These are phyloP conservation scores for Apogon talboti DNA, from an alignment of 2,797 vertebrate genomes.

Conservation along the genomic window DNA sequence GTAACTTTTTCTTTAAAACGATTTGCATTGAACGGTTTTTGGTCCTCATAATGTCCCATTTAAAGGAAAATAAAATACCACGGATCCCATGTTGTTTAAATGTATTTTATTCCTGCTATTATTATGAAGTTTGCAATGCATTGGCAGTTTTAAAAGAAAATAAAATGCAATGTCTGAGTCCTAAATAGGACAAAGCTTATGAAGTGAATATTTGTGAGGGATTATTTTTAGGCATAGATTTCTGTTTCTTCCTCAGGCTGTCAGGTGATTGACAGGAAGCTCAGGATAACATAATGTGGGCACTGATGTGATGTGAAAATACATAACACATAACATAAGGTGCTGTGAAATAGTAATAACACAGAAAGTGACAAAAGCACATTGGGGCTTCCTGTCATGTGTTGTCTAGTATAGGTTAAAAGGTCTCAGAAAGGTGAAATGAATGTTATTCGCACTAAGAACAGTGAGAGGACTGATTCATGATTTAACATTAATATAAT, in stretches of 20 bases:
- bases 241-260: conserved; percentile 7
- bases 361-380: conserved; percentile 12
- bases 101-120: not conserved
- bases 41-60: conserved; percentile 13
- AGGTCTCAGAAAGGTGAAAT: not conserved
- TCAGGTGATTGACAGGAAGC: conserved; percentile 24
- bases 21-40: conserved; percentile 1
- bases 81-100: not conserved
- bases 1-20: not conserved
- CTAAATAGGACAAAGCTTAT: conserved; percentile 1
- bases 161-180: not conserved
- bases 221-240: not conserved
- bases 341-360: not conserved
- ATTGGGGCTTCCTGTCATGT: conserved; percentile 6
- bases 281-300: conserved; percentile 1
- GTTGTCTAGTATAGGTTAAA: not conserved
- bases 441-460: not conserved
- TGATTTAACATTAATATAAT: not conserved
- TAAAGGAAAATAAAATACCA: not conserved
- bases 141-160: not conserved
- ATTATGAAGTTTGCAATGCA: too few relatives aligned
- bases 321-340: conserved; percentile 12
- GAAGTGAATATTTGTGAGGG: conserved; percentile 1
- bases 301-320: conserved; percentile 20
- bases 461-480: not conserved